phyloP scores from a whole-genome alignment of 2,797 vertebrate genomes.

The Mastacembelus armatus region DNA sequence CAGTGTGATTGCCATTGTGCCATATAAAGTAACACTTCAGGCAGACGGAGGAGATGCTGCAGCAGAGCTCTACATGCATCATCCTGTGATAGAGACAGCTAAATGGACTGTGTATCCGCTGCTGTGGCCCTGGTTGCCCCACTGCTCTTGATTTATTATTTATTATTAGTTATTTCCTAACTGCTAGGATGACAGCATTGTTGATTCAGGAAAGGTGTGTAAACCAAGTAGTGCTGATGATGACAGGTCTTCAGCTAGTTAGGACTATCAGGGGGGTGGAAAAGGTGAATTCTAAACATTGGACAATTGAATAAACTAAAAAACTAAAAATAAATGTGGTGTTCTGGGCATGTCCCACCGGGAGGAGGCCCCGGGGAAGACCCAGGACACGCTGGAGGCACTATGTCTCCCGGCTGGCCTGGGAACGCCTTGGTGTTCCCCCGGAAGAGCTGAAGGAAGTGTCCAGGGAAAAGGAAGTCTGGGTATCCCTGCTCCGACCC shows the following conservation, averaged over 20 bases:
- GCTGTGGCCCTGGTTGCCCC: background rate
- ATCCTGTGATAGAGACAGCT: constrained; percentile 25
- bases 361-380: too few species aligned
- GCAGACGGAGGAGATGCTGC: constrained; percentile 3
- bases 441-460: too few species aligned
- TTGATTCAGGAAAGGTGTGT: background rate
- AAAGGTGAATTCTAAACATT: background rate
- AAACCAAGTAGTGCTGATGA: background rate
- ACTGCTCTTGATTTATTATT: constrained; percentile 5
- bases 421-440: too few species aligned
- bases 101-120: constrained; percentile 20
- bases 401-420: too few species aligned
- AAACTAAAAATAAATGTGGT: too few species aligned
- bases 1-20: constrained; percentile 6
- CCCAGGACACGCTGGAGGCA: too few species aligned
- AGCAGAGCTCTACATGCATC: background rate
- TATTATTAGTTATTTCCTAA: constrained; percentile 1
- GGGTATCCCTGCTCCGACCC: too few species aligned
- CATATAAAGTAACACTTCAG: constrained; percentile 1
- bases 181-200: background rate
- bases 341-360: too few species aligned
- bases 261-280: background rate
- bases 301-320: background rate
- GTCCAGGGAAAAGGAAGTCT: too few species aligned
- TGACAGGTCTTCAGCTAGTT: background rate